Conservation (phyloP, 2,113 vertebrate species). For the Carassius gibelio region DNA sequence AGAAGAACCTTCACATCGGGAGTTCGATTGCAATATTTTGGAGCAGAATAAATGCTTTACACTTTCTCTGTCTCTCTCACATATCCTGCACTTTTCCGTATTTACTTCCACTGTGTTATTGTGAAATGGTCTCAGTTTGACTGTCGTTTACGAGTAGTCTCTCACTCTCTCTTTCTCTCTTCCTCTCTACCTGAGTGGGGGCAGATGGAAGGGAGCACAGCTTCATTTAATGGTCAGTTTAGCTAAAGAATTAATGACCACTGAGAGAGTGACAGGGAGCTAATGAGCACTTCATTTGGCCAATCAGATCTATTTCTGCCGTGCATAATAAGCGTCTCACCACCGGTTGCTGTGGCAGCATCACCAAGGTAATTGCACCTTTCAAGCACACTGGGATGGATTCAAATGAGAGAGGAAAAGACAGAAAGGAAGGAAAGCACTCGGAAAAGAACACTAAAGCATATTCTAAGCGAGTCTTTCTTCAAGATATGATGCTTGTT, state of each 20-base stretch:
- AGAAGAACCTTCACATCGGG: not conserved
- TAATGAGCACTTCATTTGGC: constrained; percentile 69
- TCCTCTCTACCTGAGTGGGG: constrained; percentile 31
- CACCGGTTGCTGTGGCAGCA: constrained; percentile 55
- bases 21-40: not conserved
- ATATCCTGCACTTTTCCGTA: not conserved
- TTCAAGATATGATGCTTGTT: not conserved
- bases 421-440: constrained; percentile 8
- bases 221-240: constrained; percentile 76
- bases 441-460: not conserved
- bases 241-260: constrained; percentile 71
- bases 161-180: not conserved
- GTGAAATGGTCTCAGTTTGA: not conserved
- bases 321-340: constrained; percentile 63
- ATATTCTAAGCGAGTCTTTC: not conserved
- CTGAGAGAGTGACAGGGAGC: constrained; percentile 56
- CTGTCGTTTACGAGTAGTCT: not conserved
- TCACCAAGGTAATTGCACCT: constrained; percentile 58
- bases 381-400: constrained; percentile 47
- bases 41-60: not conserved
- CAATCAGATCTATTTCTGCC: constrained; percentile 58
- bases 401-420: not conserved
- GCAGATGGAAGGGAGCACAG: constrained; percentile 62
- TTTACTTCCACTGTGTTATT: not conserved
- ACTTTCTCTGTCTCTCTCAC: not conserved